These are phyloP conservation scores for Donacobius atricapilla DNA, from an alignment of 2,113 vertebrate genomes.

Conservation along the genomic window DNA sequence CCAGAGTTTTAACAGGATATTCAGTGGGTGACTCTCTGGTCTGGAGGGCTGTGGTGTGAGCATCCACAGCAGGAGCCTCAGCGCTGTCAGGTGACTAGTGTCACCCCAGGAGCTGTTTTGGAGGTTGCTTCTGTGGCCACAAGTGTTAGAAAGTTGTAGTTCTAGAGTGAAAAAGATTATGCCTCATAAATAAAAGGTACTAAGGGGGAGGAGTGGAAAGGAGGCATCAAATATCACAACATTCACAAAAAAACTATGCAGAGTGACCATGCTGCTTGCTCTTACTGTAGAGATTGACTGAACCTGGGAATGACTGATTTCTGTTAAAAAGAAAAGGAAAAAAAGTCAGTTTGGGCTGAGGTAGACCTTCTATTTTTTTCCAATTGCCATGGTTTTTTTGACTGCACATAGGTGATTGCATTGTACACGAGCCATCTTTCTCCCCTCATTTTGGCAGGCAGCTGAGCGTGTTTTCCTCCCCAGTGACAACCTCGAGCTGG, in stretches of 20 bases:
- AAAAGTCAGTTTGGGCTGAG: neutral
- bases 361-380: neutral
- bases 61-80: neutral
- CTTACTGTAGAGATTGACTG: neutral
- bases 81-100: neutral
- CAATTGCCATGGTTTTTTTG: neutral
- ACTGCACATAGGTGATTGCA: neutral
- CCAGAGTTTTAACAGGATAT: neutral
- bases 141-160: neutral
- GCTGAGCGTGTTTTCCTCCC: neutral
- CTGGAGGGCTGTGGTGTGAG: neutral
- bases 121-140: neutral
- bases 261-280: neutral
- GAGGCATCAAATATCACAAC: neutral
- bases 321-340: neutral
- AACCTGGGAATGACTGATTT: neutral
- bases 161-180: neutral
- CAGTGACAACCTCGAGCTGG: neutral
- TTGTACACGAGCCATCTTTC: rapidly evolving
- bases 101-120: neutral
- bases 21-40: neutral
- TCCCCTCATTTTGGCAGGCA: neutral
- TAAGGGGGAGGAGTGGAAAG: neutral
- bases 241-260: neutral
- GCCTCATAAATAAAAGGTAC: neutral